Evolutionary conservation across 2,888 invertebrate genomes (phyloP), one percentile per base, ranked within the genome.

Genomic region (Drosophila differens): DNA sequence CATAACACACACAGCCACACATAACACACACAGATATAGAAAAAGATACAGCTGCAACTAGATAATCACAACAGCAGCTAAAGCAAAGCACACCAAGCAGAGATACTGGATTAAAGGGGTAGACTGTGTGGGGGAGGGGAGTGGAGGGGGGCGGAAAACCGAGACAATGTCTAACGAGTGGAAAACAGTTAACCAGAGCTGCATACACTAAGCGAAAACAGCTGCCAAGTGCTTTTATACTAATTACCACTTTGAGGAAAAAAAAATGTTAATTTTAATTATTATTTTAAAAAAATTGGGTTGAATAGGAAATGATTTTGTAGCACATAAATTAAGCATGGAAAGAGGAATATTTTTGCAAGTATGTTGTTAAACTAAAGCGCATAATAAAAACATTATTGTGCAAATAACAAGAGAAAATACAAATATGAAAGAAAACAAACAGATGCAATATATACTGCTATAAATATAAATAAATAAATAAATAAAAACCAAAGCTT

Each of bases 101-200:
- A 39, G 28, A 14, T 39, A 14, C 16, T 30, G 44, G 22, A 44
- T 32, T 44, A 58, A 30, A 10, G 41, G 37, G 25, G 22, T 32
- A 33, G 37, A 55, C 35, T 4, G 16, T 10, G 16, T 10, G 16
- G 37, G 6, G 4, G 28, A 14, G 28, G 14, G 5, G 10, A 25
- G 14, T 22, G 47, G 14, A 22, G 28, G 16, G 39, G n/a, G 19
- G 30, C 54, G 54, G 33, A 68, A 78, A 71, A 65, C 63, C 68
- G 65, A 79, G 81, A 79, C 79, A 79, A 58, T 79, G 79, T 72
- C 54, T 76, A 79, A 81, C 72, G 69, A 81, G 72, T 72, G 76
- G 75, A 86, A 84, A 86, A 76, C 75, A 74, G 85, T 86, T 89
- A 89, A 76, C 72, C 83, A 77, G 74, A 82, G 76, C 74, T 51